These are phyloP conservation scores for Gryllus bimaculatus DNA, from an alignment of 1,140 invertebrate species.

Conservation along the genomic window DNA sequence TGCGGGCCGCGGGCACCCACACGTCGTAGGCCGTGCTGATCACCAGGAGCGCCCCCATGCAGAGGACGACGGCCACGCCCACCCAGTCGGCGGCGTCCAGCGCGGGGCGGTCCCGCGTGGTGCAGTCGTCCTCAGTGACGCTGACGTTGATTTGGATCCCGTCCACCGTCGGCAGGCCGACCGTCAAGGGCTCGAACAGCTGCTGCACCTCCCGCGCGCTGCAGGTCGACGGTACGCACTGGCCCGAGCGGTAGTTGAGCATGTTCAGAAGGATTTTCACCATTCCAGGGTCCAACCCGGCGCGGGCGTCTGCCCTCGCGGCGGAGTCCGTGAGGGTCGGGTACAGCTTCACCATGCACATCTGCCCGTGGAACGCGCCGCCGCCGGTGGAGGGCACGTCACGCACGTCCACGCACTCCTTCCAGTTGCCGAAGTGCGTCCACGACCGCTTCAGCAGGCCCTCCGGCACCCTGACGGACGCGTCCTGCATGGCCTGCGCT, in stretches of 20 bases:
- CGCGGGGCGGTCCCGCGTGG: background rate
- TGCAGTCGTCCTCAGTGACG: background rate
- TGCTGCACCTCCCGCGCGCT: background rate
- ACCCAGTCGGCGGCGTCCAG: background rate
- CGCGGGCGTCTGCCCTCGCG: no score
- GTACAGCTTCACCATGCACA: conserved; percentile 17
- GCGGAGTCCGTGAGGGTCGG: no score
- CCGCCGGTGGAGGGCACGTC: background rate
- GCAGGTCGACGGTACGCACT: background rate
- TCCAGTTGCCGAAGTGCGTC: conserved; percentile 23
- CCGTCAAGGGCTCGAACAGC: background rate
- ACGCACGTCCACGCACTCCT: conserved; percentile 23
- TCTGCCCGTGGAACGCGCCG: conserved; percentile 13
- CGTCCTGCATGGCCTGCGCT: conserved; percentile 23
- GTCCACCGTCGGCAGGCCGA: background rate
- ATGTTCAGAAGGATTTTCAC: background rate
- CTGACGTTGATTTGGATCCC: background rate
- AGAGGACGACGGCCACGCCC: background rate
- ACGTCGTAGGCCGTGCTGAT: background rate
- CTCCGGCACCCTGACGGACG: conserved; percentile 25
- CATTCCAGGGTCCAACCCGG: background rate
- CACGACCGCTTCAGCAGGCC: conserved; percentile 23
- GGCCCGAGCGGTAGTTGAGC: no score
- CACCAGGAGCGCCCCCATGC: background rate
- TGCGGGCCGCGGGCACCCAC: background rate